Base-by-base conservation (phyloP, 2,113 vertebrate species). In the Colossoma macropomum region DNA sequence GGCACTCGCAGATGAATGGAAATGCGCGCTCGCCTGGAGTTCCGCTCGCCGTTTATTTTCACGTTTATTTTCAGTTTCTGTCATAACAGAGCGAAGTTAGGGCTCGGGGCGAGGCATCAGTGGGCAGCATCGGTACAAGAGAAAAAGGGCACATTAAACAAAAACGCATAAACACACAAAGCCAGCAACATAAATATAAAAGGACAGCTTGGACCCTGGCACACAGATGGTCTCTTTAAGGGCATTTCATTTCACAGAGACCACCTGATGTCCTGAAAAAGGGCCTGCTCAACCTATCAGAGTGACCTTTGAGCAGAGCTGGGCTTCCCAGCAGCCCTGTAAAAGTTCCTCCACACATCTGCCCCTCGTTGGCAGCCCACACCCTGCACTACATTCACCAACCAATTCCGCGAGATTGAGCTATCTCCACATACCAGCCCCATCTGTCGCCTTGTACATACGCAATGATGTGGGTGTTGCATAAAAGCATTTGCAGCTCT, bases 321-420 rank as follows among this genome's bases (percentile, higher is more conserved):
- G 41, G 60, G 68, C 74, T 70, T 62, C 76, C 83, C 60, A 45
- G 77, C 63, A 50, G 86, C 70, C 77, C 52, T 60, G 71, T 77
- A 85, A 87, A 89, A 85, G 81, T 84, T 72, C 54, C 75, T 32
- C 69, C 56, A 80, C 81, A 75, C 81, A 86, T 89, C 86, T 88
- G 86, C 79, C 56, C 54, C 72, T 84, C 56, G 87, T 83, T 80
- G 71, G 38, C 82, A 73, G 54, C 54, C 54, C 28, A 21, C n/a
- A 74, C 73, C 70, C 69, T 72, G 80, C 38, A 60, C 52, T 70
- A 59, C 48, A 77, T 82, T 85, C 77, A 73, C 80, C 65, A 17
- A 72, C 52, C 54, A 81, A 81, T 85, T 87, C 77, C 72, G 65
- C 50, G 63, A 84, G 66, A 86, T 48, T 59, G 81, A 82, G 85